Percentiles rank a stretch among this genome's conserved stretches.
These are phyloP conservation scores for Porites rus DNA, from an alignment of 92 coral and sea anemone species.

Conservation along the genomic window DNA sequence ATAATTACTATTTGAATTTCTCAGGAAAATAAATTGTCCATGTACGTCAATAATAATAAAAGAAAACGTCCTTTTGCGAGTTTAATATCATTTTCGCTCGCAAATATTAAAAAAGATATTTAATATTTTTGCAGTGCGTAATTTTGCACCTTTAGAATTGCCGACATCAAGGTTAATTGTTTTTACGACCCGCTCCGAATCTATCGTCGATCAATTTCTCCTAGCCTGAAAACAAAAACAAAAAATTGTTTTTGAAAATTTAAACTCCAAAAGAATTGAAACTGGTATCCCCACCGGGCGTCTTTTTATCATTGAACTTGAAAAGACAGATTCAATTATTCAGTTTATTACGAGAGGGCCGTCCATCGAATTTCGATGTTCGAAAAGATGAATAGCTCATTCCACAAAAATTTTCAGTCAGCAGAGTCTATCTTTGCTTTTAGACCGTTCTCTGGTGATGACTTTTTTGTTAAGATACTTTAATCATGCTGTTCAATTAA, in stretches of 20 bases:
- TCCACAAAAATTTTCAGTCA: background rate
- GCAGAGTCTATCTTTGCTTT: background rate
- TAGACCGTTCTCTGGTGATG: background rate
- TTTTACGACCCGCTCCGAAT: background rate
- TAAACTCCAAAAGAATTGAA: background rate
- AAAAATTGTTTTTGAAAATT: background rate
- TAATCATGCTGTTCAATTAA: conserved; percentile 4
- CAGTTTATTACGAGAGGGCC: no score
- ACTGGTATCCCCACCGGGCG: background rate
- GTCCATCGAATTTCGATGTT: background rate
- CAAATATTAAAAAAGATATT: background rate
- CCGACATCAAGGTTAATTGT: background rate
- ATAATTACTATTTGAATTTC: conserved; percentile 1
- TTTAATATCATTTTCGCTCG: background rate
- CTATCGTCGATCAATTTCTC: background rate
- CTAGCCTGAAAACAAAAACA: background rate
- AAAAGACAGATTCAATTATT: background rate
- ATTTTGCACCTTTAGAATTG: background rate
- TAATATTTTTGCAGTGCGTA: background rate
- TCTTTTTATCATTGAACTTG: background rate
- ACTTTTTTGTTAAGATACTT: background rate
- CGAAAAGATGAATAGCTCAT: background rate
- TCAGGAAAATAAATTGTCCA: background rate
- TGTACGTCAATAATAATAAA: background rate
- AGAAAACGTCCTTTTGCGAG: background rate